Evolutionary conservation across 2,888 invertebrate species (phyloP), one percentile per base, ranked within the genome.

Genomic region (Tenthredo scrophulariae): DNA sequence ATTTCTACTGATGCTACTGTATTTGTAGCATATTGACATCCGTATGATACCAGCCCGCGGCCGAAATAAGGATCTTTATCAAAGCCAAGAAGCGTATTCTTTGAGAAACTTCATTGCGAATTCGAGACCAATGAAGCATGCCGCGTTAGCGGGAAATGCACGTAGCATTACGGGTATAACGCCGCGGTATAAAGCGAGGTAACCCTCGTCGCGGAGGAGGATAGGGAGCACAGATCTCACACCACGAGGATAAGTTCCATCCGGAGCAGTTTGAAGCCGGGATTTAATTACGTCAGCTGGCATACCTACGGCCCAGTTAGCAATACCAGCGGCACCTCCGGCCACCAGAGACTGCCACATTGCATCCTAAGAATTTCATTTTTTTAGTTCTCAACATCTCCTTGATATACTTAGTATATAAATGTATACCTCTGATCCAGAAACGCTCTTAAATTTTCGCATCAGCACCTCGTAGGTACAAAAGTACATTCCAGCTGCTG

Each of bases 401-500:
- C 22, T 29, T 29, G 2, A 37, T 37, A 37, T 37, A 37, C 37
- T 6, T 37, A 37, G 62, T n/a, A 86, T 18, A 33, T 70, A 22
- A 77, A 37, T 70, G 9, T 22, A 3, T 74, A 67, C 84, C 65
- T 65, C 46, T 15, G 58, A 40, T 40, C 65, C 65, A 7, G 37
- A 62, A 54, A 67, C 6, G 46, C n/a, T 58, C 7, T 79, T 46
- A 13, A 79, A 50, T 62, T 58, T 33, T 26, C 79, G 79, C 79
- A 58, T 82, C 9, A 86, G 67, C 0, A 85, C 75, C 90, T 96
- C 95, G 89, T 95, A 95, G 9, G 94, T 92, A 91, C 94, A 94
- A 88, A 95, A 95, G 90, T 95, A 95, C 89, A 94, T 94, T 37
- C 95, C 95, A 87, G 94, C 94, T 9, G 95, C 95, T 37, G 95